A percentile compares a stretch with the other conserved stretches of the same genome.
These are phyloP conservation scores for Episyrphus balteatus DNA, from an alignment of 1,140 invertebrate genomes.

Conservation along the genomic window DNA sequence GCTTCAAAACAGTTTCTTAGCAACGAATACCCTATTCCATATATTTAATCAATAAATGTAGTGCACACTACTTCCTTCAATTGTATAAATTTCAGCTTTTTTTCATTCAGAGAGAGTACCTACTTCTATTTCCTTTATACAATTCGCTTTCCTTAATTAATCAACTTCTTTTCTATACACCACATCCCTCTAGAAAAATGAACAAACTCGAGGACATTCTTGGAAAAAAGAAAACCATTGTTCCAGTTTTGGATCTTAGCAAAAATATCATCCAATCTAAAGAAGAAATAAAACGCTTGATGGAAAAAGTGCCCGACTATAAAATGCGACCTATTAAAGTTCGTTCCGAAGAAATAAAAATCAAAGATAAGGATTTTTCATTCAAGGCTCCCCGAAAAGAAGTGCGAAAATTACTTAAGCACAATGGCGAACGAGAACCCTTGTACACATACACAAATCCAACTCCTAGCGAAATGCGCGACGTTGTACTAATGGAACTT, in stretches of 20 bases:
- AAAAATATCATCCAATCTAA: constrained; percentile 61
- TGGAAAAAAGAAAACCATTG: constrained; percentile 66
- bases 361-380: constrained; percentile 47
- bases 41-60: too few species aligned
- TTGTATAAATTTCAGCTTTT: too few species aligned
- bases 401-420: constrained; percentile 22
- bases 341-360: constrained; percentile 52
- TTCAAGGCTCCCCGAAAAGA: constrained; percentile 40
- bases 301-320: constrained; percentile 80
- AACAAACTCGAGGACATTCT: constrained; percentile 70
- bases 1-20: too few species aligned
- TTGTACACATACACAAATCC: constrained; percentile 58
- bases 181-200: constrained; percentile 25
- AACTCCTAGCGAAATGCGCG: constrained; percentile 68
- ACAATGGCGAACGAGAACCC: constrained; percentile 26
- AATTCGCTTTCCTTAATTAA: too few species aligned
- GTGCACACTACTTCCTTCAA: too few species aligned
- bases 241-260: constrained; percentile 72
- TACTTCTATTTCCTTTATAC: too few species aligned
- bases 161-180: too few species aligned
- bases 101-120: too few species aligned
- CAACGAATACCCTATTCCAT: too few species aligned
- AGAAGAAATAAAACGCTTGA: constrained; percentile 69
- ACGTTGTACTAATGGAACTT: constrained; percentile 56
- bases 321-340: constrained; percentile 80